Conservation (phyloP, 2,113 vertebrate genomes). For the Micronisus gabar region DNA sequence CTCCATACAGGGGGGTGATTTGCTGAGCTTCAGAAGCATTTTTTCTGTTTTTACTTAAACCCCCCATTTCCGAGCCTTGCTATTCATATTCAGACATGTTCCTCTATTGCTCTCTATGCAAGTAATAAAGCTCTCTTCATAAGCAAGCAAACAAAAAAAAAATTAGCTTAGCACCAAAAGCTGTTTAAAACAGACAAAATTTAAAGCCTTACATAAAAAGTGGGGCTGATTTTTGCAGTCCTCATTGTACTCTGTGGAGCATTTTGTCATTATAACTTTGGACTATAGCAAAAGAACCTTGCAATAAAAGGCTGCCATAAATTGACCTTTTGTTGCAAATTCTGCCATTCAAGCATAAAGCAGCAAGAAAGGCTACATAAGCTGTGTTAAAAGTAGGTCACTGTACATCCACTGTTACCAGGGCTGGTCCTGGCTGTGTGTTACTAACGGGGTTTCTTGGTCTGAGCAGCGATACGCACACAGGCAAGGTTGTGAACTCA, state of each 20-base stretch:
- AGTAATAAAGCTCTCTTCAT: background rate
- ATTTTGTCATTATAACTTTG: constrained; percentile 21
- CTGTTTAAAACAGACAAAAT: constrained; percentile 19
- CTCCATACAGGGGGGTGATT: background rate
- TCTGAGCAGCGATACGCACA: background rate
- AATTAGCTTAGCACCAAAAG: background rate
- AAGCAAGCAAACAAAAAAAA: background rate
- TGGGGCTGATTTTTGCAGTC: constrained; percentile 2
- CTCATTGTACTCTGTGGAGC: background rate
- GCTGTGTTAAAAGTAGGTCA: constrained; percentile 56
- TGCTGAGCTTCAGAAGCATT: background rate
- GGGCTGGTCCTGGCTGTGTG: background rate
- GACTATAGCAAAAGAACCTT: background rate
- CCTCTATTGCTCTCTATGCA: background rate
- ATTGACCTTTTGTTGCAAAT: constrained; percentile 58
- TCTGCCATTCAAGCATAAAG: constrained; percentile 60
- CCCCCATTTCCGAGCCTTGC: background rate
- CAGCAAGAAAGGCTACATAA: constrained; percentile 29
- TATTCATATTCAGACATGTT: background rate
- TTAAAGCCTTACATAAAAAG: background rate
- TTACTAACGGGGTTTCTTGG: background rate
- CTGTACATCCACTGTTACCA: constrained; percentile 23
- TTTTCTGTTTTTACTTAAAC: background rate
- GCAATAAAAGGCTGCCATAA: constrained; percentile 48
- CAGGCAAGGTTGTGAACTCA: background rate